Evolutionary conservation across 2,797 vertebrate genomes (phyloP).

Genomic region (Sebastes oblongus): DNA sequence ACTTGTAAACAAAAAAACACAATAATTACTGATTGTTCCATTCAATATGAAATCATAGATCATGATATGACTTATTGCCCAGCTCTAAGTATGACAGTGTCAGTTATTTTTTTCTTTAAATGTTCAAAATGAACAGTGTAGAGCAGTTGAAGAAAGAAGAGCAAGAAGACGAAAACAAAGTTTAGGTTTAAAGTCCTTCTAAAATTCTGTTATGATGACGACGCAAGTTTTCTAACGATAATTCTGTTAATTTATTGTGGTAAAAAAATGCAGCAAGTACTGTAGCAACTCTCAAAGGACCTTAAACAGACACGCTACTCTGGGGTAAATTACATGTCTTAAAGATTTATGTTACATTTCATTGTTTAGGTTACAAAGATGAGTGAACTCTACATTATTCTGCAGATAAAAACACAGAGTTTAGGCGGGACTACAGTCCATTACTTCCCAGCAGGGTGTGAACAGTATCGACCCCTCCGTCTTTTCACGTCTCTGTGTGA

Average conservation of each 20-base stretch:
- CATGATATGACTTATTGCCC: too few relatives aligned
- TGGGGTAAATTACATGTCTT: not conserved
- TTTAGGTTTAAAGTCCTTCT: not conserved
- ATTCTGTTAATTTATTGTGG: not conserved
- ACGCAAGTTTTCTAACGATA: not conserved
- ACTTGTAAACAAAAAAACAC: too few relatives aligned
- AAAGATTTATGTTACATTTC: not conserved
- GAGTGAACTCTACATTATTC: not conserved
- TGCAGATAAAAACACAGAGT: not conserved
- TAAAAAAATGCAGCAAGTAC: not conserved
- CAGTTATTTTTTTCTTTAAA: too few relatives aligned
- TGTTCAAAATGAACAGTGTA: not conserved
- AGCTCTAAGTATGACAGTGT: too few relatives aligned
- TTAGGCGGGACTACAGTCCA: constrained; percentile 6
- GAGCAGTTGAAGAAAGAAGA: not conserved
- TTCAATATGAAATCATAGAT: too few relatives aligned
- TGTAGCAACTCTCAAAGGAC: not conserved
- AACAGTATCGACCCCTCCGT: constrained; percentile 42
- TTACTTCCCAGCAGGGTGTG: constrained; percentile 24
- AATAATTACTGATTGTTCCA: too few relatives aligned
- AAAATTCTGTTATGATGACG: not conserved
- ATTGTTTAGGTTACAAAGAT: not conserved
- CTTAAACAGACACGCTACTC: not conserved
- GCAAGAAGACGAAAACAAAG: too few relatives aligned
- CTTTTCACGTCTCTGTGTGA: constrained; percentile 42